Evolutionary conservation across 1,140 invertebrate species (phyloP).

Genomic region (Neuroterus valhalla): DNA sequence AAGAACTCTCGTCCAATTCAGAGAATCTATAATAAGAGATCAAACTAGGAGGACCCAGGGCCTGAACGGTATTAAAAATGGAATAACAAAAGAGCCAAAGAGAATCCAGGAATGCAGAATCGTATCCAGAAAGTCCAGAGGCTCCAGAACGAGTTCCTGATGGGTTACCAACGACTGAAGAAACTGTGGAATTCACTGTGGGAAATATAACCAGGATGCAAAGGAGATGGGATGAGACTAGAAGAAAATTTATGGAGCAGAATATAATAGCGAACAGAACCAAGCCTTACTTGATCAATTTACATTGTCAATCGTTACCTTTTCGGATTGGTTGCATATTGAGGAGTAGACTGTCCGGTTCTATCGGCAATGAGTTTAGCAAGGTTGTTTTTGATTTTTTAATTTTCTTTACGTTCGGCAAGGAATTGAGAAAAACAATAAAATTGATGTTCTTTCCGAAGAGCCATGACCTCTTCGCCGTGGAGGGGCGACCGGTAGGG

Average conservation of each 20-base stretch:
- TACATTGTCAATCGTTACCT: slow-evolving; percentile 69
- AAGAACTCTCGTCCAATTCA: slow-evolving; percentile 29
- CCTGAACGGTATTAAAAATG: slow-evolving; percentile 28
- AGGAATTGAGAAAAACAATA: slow-evolving; percentile 69
- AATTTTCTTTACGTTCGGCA: slow-evolving; percentile 72
- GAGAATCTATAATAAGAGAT: background rate
- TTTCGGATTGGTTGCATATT: slow-evolving; percentile 50
- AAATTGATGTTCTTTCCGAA: slow-evolving; percentile 76
- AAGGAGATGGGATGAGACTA: slow-evolving; percentile 28
- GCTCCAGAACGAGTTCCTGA: slow-evolving; percentile 5
- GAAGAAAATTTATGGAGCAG: slow-evolving; percentile 16
- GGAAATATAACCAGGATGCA: slow-evolving; percentile 70
- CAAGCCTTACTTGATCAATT: slow-evolving; percentile 76
- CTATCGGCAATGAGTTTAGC: slow-evolving; percentile 20
- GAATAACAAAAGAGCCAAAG: slow-evolving; percentile 16
- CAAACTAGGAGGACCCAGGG: slow-evolving; percentile 25
- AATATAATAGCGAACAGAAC: slow-evolving; percentile 38
- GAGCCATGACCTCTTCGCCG: slow-evolving; percentile 76
- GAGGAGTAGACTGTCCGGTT: slow-evolving; percentile 44
- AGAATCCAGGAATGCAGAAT: slow-evolving; percentile 15
- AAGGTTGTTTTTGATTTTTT: slow-evolving; percentile 55
- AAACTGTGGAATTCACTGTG: slow-evolving; percentile 57
- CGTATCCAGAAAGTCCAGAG: background rate
- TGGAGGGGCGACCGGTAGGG: slow-evolving; percentile 74
- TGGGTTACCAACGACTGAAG: slow-evolving; percentile 36